Percentiles rank a stretch among this genome's conserved stretches.
Conservation (phyloP, 2,797 vertebrate genomes). For the Pangasius krempfi region DNA sequence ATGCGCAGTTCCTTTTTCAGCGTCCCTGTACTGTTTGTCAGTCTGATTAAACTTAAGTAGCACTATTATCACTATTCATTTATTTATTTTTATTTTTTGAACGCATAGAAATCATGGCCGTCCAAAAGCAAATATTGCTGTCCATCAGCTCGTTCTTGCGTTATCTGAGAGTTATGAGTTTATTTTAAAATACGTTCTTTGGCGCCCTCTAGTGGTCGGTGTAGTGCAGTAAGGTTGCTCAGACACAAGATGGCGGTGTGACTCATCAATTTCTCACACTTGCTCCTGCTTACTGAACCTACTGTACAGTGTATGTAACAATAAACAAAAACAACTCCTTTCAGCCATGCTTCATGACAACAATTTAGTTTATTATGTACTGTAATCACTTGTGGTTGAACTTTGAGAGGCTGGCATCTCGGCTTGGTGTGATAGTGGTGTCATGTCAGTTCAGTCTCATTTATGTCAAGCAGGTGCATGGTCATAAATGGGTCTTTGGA, state of each 20-base stretch:
- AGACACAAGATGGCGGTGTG: conserved; percentile 19
- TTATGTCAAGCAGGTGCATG: background rate
- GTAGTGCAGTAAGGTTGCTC: background rate
- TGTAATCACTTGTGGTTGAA: background rate
- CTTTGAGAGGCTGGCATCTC: background rate
- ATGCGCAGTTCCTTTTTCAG: background rate
- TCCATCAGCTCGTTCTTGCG: background rate
- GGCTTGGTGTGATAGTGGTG: background rate
- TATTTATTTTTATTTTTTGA: background rate
- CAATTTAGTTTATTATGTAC: background rate
- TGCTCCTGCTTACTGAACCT: background rate
- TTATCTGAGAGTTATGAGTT: background rate
- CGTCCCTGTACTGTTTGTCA: background rate
- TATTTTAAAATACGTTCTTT: background rate
- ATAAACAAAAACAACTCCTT: background rate
- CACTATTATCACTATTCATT: background rate
- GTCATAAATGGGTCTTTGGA: background rate
- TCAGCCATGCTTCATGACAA: background rate
- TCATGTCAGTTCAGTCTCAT: background rate
- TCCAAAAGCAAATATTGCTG: background rate
- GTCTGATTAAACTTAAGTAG: background rate
- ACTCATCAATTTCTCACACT: background rate
- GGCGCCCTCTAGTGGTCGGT: background rate
- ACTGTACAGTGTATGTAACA: background rate
- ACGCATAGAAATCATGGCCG: background rate